Base-by-base conservation (phyloP, 2,113 vertebrate species). In the Cynocephalus volans region DNA sequence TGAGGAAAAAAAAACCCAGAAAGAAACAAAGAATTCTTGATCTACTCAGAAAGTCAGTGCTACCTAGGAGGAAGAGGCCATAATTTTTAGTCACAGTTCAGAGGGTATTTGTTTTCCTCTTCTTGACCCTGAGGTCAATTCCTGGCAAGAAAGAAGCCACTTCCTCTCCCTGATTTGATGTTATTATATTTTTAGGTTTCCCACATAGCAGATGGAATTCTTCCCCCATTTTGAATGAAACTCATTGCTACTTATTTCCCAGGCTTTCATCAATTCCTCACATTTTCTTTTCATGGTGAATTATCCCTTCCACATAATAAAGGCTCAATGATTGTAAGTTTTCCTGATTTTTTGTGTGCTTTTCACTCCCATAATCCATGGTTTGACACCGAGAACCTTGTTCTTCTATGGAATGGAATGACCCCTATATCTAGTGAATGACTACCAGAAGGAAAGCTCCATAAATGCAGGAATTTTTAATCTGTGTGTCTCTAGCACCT, bases 81-180 rank as follows among this genome's bases (percentile, higher is more conserved):
- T 54, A 31, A 81, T 23, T 52, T 36, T 86, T 76, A 13, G 69
- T 92, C 80, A 88, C 23, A 88, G 54, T 45, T 31, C 56, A 83
- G 31, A 86, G 31, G 50, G 73, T 54, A 67, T 75, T 89, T 92
- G 26, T 88, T 28, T 94, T 79, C 60, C 23, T 93, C n/a, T 96
- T 83, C 70, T 69, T 92, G 52, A 54, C 12, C 9, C 41, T 69
- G 45, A 60, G 58, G 58, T 54, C 41, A 88, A 72, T 5, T 84
- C 60, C n/a, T 54, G 12, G 21, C 21, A 86, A 90, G n/a, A 69
- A 56, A 90, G 83, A 75, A 81, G 19, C 21, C 48, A 94, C 26
- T 62, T 77, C 15, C 60, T 81, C 41, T 28, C 73, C 67, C 28
- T 69, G 18, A 76, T 64, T 82, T 85, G 18, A 82, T 65, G 90